Base-by-base conservation (phyloP, 2,113 vertebrate species). In the Rhynchomys soricoides region DNA sequence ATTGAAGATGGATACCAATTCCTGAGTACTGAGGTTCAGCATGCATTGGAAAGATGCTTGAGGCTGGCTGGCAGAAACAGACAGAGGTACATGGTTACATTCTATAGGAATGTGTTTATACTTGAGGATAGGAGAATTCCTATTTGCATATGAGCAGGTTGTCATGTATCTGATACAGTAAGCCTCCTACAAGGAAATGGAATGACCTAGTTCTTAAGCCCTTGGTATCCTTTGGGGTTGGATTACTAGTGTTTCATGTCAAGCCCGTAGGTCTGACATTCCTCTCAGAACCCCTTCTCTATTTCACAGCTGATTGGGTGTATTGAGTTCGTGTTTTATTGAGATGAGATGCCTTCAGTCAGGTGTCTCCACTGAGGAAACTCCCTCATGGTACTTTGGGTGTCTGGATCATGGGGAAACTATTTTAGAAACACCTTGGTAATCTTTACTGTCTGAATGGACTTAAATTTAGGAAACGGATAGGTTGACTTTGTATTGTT, bases 401-500 rank as follows among this genome's bases (percentile, higher is more conserved):
- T 93, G 88, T 89, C 75, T 92, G 55, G 9, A 2, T 94, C 71
- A 64, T 16, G 31, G 12, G 5, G 78, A 50, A 89, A 73, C 71
- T 37, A 26, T 81, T 75, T 55, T 48, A 31, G 50, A 48, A 40
- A 24, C 12, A 57, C 6, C 3, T 6, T 52, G 55, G 85, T 4
- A 64, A 34, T 79, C 31, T 86, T 85, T 62, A 71, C 43, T 92
- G 73, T 59, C 8, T 62, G 57, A 89, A 92, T 92, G 11, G 15
- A 11, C 7, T 89, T 82, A 81, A 81, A 82, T 55, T 3, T 74
- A 82, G 73, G 88, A 87, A 86, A 86, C 31, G 83, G 94, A 55
- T 55, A 83, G 59, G 34, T 78, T 93, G 40, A 82, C 92, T 86
- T 91, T 77, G 24, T 29, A 57, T 89, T 92, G 21, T 92, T 91